Conservation (phyloP, 2,113 vertebrate genomes). For the Sinocyclocheilus grahami region DNA sequence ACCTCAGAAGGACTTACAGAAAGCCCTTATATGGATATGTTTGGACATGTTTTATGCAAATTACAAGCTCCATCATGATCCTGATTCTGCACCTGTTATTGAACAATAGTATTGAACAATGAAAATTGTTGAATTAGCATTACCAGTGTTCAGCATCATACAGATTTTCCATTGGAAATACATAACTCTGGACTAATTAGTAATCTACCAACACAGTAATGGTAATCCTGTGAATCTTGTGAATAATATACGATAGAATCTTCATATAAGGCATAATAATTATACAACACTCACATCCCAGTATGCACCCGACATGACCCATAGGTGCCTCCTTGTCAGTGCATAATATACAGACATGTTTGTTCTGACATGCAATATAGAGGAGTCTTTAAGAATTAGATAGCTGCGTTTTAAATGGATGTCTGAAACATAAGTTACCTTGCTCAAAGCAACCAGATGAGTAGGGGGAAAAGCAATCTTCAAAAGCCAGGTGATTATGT, state of each 20-base stretch:
- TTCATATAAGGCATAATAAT: not conserved
- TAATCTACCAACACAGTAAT: not conserved
- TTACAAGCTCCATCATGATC: not conserved
- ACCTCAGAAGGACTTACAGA: not conserved
- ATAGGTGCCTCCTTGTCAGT: slow-evolving; percentile 27
- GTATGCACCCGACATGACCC: not conserved
- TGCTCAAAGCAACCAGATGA: slow-evolving; percentile 67
- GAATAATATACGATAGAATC: slow-evolving; percentile 15
- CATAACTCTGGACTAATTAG: not conserved
- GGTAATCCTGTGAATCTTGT: not conserved
- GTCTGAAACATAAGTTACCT: slow-evolving; percentile 72
- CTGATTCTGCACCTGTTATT: not conserved
- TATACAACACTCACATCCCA: slow-evolving; percentile 1
- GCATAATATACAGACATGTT: not conserved
- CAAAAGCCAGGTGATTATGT: slow-evolving; percentile 65
- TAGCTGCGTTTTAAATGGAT: slow-evolving; percentile 65
- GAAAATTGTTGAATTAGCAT: not conserved
- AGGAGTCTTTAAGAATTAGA: slow-evolving; percentile 59
- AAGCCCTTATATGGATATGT: not conserved
- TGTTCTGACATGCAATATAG: slow-evolving; percentile 34
- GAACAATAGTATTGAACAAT: not conserved
- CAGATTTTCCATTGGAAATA: not conserved
- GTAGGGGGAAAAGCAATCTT: slow-evolving; percentile 56
- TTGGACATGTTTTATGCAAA: not conserved
- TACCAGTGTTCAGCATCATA: not conserved